Evolutionary conservation across 2,797 vertebrate genomes (phyloP).

Genomic region (Thunnus albacares): DNA sequence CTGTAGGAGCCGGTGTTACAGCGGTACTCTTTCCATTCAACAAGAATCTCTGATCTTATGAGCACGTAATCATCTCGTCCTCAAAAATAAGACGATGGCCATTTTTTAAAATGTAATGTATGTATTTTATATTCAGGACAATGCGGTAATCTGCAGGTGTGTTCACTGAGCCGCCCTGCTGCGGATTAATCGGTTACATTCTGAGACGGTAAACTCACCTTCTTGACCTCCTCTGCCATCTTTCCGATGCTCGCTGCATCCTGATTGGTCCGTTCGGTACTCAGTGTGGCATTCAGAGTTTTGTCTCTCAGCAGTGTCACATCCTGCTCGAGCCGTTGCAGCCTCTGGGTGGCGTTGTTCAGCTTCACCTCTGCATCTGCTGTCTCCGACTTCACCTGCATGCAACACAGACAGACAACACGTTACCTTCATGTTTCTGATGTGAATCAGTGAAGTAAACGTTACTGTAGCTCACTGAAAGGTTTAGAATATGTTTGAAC

Average conservation of each 20-base stretch:
- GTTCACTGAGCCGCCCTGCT: neutral
- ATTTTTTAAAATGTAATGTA: too few species aligned
- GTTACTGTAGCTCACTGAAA: too few species aligned
- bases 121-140: too few species aligned
- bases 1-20: too few species aligned
- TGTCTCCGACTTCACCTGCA: conserved; percentile 93
- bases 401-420: neutral
- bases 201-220: conserved; percentile 78
- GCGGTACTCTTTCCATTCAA: too few species aligned
- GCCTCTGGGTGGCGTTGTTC: conserved; percentile 89
- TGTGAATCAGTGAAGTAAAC: neutral
- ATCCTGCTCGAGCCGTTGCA: conserved; percentile 89
- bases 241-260: conserved; percentile 82
- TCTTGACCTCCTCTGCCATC: conserved; percentile 87
- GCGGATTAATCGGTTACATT: neutral
- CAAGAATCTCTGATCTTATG: too few species aligned
- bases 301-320: conserved; percentile 89
- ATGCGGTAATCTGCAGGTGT: neutral
- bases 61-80: too few species aligned
- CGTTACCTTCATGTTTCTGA: neutral
- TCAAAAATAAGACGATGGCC: too few species aligned
- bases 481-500: too few species aligned
- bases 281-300: conserved; percentile 82
- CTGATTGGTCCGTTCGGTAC: conserved; percentile 83
- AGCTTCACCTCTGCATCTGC: conserved; percentile 91